Evolutionary conservation across 2,888 invertebrate species (phyloP).

Genomic region (Epinotia demarniana): DNA sequence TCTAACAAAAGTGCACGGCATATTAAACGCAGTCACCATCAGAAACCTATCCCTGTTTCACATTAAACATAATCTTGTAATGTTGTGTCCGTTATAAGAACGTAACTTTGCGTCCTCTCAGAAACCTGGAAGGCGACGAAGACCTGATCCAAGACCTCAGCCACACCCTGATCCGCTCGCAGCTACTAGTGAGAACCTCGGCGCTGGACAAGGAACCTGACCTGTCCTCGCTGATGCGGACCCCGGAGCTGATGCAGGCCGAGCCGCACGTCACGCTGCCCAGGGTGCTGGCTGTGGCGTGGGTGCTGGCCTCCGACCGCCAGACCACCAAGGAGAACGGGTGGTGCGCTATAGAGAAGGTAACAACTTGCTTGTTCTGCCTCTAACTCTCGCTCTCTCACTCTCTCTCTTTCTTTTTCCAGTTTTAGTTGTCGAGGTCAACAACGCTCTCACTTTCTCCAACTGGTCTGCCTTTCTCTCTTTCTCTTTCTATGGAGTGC

Average conservation of each 20-base stretch:
- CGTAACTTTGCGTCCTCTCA: not conserved
- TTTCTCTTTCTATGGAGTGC: no score
- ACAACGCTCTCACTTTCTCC: no score
- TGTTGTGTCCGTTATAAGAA: no score
- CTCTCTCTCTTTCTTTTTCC: not conserved
- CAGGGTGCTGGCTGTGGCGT: constrained; percentile 23
- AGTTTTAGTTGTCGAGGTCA: no score
- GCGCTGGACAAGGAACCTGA: constrained; percentile 29
- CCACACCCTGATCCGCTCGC: constrained; percentile 5
- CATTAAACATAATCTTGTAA: no score
- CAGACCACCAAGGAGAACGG: constrained; percentile 24
- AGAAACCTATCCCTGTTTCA: no score
- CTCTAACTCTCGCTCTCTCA: not conserved
- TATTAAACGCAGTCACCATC: no score
- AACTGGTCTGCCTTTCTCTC: no score
- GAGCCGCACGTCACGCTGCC: constrained; percentile 38
- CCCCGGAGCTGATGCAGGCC: constrained; percentile 28
- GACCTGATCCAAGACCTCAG: constrained; percentile 27
- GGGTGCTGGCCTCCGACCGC: constrained; percentile 35
- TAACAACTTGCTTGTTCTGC: not conserved
- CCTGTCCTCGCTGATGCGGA: constrained; percentile 25
- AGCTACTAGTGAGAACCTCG: constrained; percentile 10
- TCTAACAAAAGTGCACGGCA: no score
- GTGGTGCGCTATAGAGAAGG: constrained; percentile 36
- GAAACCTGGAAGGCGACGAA: constrained; percentile 33